These are phyloP conservation scores for Erpetoichthys calabaricus DNA, from an alignment of 2,797 vertebrate genomes.

Conservation along the genomic window DNA sequence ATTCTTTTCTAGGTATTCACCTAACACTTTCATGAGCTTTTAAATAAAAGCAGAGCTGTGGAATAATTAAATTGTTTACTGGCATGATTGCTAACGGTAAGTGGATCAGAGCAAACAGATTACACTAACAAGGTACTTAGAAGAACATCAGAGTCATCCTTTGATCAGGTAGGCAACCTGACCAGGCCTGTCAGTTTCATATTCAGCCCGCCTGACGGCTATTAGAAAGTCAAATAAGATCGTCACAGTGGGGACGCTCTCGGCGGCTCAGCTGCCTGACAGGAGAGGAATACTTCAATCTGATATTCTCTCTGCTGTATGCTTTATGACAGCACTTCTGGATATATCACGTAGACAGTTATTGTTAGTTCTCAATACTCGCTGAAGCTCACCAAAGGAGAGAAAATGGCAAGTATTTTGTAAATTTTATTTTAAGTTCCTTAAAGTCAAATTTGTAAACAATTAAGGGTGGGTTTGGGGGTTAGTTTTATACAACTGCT, in stretches of 20 bases:
- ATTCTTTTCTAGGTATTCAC: neutral
- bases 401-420: too few relatives aligned
- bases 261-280: constrained; percentile 22
- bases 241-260: constrained; percentile 8
- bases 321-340: too few relatives aligned
- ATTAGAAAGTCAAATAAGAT: constrained; percentile 42
- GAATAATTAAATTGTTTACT: constrained; percentile 38
- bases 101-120: constrained; percentile 58
- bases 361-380: too few relatives aligned
- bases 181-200: constrained; percentile 46
- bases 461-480: too few relatives aligned
- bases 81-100: constrained; percentile 47
- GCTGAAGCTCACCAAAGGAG: too few relatives aligned
- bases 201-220: constrained; percentile 47
- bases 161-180: constrained; percentile 60
- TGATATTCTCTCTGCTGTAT: too few relatives aligned
- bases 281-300: constrained; percentile 2
- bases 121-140: constrained; percentile 44
- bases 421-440: too few relatives aligned
- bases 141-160: constrained; percentile 51
- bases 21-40: neutral
- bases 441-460: too few relatives aligned
- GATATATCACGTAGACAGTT: too few relatives aligned
- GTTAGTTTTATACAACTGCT: too few relatives aligned
- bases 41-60: constrained; percentile 44